Percentiles rank a stretch among this genome's conserved stretches.
phyloP scores from a whole-genome alignment of 2,113 vertebrate genomes.

The Vulpes vulpes region DNA sequence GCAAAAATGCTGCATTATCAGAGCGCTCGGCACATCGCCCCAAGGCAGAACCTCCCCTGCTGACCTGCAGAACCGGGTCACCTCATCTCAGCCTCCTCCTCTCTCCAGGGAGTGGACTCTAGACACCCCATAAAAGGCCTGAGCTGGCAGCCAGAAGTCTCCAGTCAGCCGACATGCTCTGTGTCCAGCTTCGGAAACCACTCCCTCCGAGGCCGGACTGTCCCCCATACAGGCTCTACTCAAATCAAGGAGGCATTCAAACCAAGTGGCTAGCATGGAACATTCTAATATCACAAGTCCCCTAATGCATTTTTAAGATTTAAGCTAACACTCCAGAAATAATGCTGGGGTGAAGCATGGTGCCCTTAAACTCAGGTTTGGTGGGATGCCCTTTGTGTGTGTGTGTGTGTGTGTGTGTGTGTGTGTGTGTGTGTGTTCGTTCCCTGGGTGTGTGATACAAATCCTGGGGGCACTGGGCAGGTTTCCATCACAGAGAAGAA shows the following conservation, averaged over 20 bases:
- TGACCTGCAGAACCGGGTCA: slow-evolving; percentile 70
- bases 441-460: neutral
- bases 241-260: neutral
- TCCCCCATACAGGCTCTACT: accelerated
- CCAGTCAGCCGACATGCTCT: neutral
- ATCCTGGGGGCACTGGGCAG: neutral
- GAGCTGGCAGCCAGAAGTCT: slow-evolving; percentile 63
- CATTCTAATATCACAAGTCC: neutral
- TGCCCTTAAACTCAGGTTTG: neutral
- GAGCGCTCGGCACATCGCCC: slow-evolving; percentile 33
- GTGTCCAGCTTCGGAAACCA: neutral
- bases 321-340: neutral
- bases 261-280: neutral
- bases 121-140: slow-evolving; percentile 70
- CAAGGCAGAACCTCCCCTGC: slow-evolving; percentile 71
- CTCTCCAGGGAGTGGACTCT: slow-evolving; percentile 67
- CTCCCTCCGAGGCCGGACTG: neutral
- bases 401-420: too few species aligned
- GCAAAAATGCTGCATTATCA: slow-evolving; percentile 67
- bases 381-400: neutral
- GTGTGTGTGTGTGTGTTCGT: too few species aligned
- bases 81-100: slow-evolving; percentile 63
- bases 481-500: neutral
- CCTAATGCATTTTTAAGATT: neutral
- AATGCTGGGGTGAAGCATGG: neutral